Evolutionary conservation across 92 coral and sea anemone genomes (phyloP).

Genomic region (Umimayanthus chanpuru): DNA sequence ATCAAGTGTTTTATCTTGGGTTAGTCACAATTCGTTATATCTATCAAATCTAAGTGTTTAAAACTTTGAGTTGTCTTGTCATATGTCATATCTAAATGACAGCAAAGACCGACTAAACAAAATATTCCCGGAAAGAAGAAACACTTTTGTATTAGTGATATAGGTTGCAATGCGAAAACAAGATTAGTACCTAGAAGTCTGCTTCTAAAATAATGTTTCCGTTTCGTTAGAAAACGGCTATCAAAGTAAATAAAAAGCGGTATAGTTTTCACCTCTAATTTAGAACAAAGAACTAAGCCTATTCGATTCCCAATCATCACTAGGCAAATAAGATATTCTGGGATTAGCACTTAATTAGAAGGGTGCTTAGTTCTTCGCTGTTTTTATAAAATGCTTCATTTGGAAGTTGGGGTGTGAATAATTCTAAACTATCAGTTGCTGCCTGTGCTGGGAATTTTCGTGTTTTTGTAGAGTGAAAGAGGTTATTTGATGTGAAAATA

Average conservation of each 20-base stretch:
- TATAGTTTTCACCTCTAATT: neutral
- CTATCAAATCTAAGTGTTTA: neutral
- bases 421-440: neutral
- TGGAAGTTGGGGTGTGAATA: neutral
- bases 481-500: neutral
- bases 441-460: neutral
- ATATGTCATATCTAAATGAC: neutral
- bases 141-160: neutral
- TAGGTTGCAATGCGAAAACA: neutral
- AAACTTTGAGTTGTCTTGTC: neutral
- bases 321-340: neutral
- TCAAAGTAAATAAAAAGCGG: neutral
- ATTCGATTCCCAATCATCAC: neutral
- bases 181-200: neutral
- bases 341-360: neutral
- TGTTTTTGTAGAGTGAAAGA: neutral
- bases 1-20: neutral
- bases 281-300: neutral
- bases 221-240: neutral
- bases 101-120: neutral
- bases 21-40: neutral
- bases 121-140: neutral
- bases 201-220: constrained; percentile 1
- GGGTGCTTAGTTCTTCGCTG: neutral
- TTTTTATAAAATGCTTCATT: neutral